Base-by-base conservation (phyloP, 2,888 invertebrate genomes). In the Colletes collaris region DNA sequence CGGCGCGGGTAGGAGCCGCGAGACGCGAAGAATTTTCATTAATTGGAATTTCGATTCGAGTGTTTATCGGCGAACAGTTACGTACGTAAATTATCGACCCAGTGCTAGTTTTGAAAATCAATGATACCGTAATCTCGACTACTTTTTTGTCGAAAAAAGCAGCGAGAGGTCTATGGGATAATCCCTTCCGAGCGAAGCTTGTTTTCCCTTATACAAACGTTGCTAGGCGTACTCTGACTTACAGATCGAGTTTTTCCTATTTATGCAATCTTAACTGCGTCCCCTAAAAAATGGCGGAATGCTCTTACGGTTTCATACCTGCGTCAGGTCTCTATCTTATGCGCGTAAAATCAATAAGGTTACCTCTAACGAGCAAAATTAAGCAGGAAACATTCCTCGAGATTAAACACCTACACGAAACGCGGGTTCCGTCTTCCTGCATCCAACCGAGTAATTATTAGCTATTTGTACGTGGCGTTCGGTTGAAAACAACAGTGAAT, bases 401-500 rank as follows among this genome's bases (percentile, higher is more conserved):
- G 58, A 58, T 58, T n/a, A 37, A 58, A 58, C 58, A n/a, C 55
- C 55, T 56, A 37, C 35, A 1, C 50, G 37, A 58, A 35, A 35
- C 11, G 10, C 50, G 16, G 16, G 27, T 49, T 35, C 50, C 6
- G 50, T 52, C 50, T 52, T 64, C 64, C 16, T 37, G n/a, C 11
- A 27, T 37, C 11, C 37, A 11, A 11, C 50, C 3, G 35, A 50
- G 10, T 64, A 37, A 52, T 52, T 37, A 52, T 52, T 37, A 37
- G 52, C 50, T 19, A 52, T 64, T 52, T 37, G 52, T 64, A 64
- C 37, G 52, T 37, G 64, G 37, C 11, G 52, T 16, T 37, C 64
- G 52, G 16, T 16, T 7, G 11, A 52, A 52, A 64, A 52, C 35
- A 64, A 52, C 52, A 52, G 64, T 19, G 52, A 64, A 50, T n/a